These are phyloP conservation scores for Hyperopisus bebe DNA, from an alignment of 2,113 vertebrate species.

Conservation along the genomic window DNA sequence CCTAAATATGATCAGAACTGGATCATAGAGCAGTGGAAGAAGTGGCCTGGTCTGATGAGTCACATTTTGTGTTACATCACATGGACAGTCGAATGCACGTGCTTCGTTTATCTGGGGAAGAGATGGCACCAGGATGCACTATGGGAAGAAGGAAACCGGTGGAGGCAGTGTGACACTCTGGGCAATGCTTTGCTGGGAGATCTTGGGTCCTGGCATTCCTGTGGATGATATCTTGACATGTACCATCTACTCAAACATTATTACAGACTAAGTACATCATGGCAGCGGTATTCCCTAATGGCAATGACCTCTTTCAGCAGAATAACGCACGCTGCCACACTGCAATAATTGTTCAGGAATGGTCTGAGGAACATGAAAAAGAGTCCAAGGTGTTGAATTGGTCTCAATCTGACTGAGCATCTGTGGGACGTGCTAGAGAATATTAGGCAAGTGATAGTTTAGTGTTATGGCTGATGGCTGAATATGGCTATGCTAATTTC, in stretches of 20 bases:
- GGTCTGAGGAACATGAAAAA: not conserved
- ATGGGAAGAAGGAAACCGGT: not conserved
- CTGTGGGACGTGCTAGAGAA: not conserved
- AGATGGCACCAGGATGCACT: not conserved
- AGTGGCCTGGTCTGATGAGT: not conserved
- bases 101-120: not conserved
- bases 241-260: not conserved
- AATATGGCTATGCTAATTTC: too few relatives aligned
- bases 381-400: not conserved
- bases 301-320: too few relatives aligned
- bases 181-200: not conserved
- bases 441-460: not conserved
- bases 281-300: not conserved
- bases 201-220: not conserved
- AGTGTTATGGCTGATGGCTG: not conserved
- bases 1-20: not conserved
- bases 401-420: not conserved
- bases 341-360: not conserved
- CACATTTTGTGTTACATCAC: not conserved
- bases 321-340: not conserved
- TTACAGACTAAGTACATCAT: not conserved
- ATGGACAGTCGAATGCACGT: not conserved
- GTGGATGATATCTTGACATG: not conserved
- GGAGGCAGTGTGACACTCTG: not conserved
- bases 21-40: not conserved